Evolutionary conservation across 2,888 invertebrate genomes (phyloP), one percentile per base, ranked within the genome.

Genomic region (Incurvaria masculella): DNA sequence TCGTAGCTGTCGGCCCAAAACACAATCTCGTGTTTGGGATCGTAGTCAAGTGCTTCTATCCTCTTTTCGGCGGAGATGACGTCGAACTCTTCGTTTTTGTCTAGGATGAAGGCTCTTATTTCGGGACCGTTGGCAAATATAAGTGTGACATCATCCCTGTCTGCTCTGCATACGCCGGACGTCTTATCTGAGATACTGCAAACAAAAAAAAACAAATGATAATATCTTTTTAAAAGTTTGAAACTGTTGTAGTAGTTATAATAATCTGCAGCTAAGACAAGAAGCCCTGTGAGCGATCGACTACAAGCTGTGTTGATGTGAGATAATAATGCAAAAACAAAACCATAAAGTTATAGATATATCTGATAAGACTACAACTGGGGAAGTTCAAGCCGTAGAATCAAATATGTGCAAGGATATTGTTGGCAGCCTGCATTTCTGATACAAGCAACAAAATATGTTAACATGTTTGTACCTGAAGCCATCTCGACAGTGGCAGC

Each of bases 1-100:
- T 93, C 90, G 60, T 91, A 89, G 54, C 91, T 90, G 66, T 98
- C 97, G 0, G 94, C 93, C 97, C 98, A 99, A 79, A 94, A 98
- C 48, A 98, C 79, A 64, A 94, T 91, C 63, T 94, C 90, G 19
- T 81, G 74, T 50, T 81, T 82, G 0, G 92, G 89, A 68, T 97
- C 91, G 60, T 91, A 93, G 68, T 97, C 98, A 45, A 99, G 75
- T 0, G 94, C 91, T 61, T 94, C 91, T 47, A 98, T 91, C 45
- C 95, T 84, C 66, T 91, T 91, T 64, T 97, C 96, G 11, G 90
- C 85, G 0, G 83, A 81, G 42, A 97, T 86, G 1, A 94, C 86
- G 56, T 89, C 89, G 51, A 85, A 72, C 61, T 89, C 88, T 53
- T 90, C 87, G 52, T 81, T 81, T 60, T 83, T 83, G 45, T 83